Evolutionary conservation across 1,140 invertebrate species (phyloP).

Genomic region (Muscidifurax raptorellus): DNA sequence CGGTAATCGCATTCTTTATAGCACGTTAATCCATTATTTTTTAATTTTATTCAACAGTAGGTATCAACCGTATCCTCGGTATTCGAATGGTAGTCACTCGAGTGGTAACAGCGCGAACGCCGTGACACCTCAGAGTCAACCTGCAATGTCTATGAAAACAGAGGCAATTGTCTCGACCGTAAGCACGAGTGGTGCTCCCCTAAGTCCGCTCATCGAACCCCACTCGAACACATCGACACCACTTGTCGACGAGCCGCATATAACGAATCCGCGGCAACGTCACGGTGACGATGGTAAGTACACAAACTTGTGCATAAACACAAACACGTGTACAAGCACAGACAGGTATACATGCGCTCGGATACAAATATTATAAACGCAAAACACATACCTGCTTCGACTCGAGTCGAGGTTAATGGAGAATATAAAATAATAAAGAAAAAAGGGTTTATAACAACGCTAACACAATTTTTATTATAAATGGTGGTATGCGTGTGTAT

Average conservation of each 20-base stretch:
- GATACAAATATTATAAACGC: not conserved
- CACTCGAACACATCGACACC: constrained; percentile 81
- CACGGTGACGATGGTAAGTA: constrained; percentile 72
- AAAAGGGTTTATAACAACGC: not conserved
- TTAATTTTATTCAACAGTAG: constrained; percentile 56
- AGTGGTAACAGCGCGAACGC: constrained; percentile 58
- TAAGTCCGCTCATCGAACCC: constrained; percentile 75
- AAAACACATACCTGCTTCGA: not conserved
- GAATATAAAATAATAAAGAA: not conserved
- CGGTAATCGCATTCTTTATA: not conserved
- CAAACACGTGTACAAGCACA: not conserved
- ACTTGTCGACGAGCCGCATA: constrained; percentile 78
- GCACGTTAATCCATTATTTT: not conserved
- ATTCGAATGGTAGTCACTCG: constrained; percentile 61
- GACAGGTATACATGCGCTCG: not conserved
- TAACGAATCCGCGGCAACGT: constrained; percentile 69
- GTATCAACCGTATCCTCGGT: constrained; percentile 71
- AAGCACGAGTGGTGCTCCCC: constrained; percentile 72
- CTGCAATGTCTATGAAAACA: constrained; percentile 65
- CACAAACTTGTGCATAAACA: not conserved
- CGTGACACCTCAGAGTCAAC: constrained; percentile 63
- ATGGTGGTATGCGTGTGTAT: constrained; percentile 50
- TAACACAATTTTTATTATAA: not conserved
- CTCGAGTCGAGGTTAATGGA: not conserved
- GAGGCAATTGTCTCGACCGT: constrained; percentile 70